Conservation (phyloP, 2,797 vertebrate species). For the Varecia variegata region DNA sequence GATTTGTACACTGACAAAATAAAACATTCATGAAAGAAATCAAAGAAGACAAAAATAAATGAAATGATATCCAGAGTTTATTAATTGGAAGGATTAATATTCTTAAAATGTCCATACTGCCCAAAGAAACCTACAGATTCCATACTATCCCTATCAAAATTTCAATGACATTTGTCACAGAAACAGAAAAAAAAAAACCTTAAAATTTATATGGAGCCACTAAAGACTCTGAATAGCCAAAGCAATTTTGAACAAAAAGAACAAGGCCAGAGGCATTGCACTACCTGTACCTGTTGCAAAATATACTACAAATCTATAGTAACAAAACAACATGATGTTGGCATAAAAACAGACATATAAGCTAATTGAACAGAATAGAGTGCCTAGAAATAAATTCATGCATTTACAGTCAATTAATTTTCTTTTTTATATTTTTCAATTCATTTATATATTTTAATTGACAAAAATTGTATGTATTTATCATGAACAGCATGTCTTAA, state of each 20-base stretch:
- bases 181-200: background rate
- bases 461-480: background rate
- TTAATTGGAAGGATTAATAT: background rate
- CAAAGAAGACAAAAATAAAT: background rate
- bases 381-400: background rate
- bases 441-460: background rate
- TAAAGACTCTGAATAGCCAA: too few relatives aligned
- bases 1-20: background rate
- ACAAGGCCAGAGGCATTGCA: too few relatives aligned
- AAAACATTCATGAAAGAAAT: background rate
- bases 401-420: background rate
- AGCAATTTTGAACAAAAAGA: background rate
- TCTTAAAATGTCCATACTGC: background rate
- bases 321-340: background rate
- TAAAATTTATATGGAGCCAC: background rate
- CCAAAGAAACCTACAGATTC: background rate
- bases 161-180: background rate
- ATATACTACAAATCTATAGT: background rate
- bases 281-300: background rate
- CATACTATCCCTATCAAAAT: background rate
- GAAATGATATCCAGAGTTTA: background rate
- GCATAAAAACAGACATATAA: background rate
- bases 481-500: background rate
- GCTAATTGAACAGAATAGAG: background rate
- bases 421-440: too few relatives aligned